These are phyloP conservation scores for Rhynchomys soricoides DNA, from an alignment of 2,113 vertebrate genomes.

Conservation along the genomic window DNA sequence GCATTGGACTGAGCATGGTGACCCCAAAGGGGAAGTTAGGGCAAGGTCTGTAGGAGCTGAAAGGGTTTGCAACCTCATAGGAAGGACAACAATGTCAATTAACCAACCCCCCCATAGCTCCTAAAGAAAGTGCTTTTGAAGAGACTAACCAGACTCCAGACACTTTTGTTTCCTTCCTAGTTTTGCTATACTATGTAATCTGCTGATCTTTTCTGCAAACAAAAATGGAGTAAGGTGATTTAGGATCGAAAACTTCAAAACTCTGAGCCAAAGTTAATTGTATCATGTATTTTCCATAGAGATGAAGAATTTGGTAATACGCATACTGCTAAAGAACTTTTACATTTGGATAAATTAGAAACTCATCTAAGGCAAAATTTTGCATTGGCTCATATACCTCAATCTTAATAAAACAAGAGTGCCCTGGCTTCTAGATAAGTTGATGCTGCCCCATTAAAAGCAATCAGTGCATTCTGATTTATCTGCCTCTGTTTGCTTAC, in stretches of 20 bases:
- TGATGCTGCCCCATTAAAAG: neutral
- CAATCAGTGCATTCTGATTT: no score
- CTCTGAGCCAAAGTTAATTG: neutral
- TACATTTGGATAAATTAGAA: neutral
- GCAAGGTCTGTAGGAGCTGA: no score
- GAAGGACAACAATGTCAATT: no score
- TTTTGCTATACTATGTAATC: neutral
- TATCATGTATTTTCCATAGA: neutral
- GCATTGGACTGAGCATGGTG: no score
- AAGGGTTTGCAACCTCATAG: no score
- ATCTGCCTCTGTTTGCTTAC: no score
- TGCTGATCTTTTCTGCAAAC: neutral
- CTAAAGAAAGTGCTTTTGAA: neutral
- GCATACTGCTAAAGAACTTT: neutral
- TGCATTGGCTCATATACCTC: neutral
- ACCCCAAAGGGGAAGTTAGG: no score
- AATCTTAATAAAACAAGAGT: neutral
- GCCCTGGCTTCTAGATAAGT: neutral
- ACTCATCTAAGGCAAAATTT: neutral
- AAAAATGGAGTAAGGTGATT: neutral
- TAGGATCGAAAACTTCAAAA: neutral
- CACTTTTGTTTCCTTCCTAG: neutral
- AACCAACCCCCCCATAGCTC: no score
- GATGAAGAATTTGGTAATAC: neutral
- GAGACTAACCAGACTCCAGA: neutral